phyloP scores from a whole-genome alignment of 2,888 invertebrate species.

The Oscheius sp. region DNA sequence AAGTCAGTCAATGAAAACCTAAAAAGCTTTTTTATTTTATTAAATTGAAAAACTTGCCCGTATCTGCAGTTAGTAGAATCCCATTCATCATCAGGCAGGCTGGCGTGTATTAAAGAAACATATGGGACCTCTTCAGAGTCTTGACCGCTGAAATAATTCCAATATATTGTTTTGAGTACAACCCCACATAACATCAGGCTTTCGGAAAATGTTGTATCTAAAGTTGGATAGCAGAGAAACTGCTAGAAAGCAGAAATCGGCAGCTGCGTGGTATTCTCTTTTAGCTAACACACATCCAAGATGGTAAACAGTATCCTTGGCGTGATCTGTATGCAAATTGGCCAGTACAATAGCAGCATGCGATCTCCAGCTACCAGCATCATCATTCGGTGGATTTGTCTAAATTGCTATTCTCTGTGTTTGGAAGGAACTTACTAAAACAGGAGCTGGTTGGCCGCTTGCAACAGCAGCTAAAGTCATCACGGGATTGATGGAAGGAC shows the following conservation, averaged over 20 bases:
- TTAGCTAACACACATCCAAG: constrained; percentile 61
- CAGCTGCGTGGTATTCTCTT: constrained; percentile 85
- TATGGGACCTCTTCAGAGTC: constrained; percentile 50
- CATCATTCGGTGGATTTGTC: constrained; percentile 69
- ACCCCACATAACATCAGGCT: too few relatives aligned
- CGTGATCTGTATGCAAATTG: constrained; percentile 39
- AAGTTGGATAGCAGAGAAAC: constrained; percentile 74
- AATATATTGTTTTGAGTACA: not conserved
- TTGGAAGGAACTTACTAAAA: constrained; percentile 46
- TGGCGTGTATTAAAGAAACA: constrained; percentile 63
- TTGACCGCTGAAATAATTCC: constrained; percentile 35
- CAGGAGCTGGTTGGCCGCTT: constrained; percentile 55
- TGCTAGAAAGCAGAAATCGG: constrained; percentile 94
- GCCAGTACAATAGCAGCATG: constrained; percentile 90
- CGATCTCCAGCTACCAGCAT: constrained; percentile 87
- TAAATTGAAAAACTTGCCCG: constrained; percentile 21
- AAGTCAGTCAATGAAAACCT: constrained; percentile 60
- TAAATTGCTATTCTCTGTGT: constrained; percentile 21
- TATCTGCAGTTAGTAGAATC: constrained; percentile 23
- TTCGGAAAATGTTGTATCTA: constrained; percentile 45
- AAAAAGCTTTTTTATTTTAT: too few relatives aligned
- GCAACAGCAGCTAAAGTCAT: constrained; percentile 65
- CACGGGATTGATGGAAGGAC: constrained; percentile 60
- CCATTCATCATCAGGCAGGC: constrained; percentile 62
- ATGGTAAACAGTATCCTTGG: constrained; percentile 61